phyloP scores from a whole-genome alignment of 2,113 vertebrate species.

The Megaleporinus macrocephalus region DNA sequence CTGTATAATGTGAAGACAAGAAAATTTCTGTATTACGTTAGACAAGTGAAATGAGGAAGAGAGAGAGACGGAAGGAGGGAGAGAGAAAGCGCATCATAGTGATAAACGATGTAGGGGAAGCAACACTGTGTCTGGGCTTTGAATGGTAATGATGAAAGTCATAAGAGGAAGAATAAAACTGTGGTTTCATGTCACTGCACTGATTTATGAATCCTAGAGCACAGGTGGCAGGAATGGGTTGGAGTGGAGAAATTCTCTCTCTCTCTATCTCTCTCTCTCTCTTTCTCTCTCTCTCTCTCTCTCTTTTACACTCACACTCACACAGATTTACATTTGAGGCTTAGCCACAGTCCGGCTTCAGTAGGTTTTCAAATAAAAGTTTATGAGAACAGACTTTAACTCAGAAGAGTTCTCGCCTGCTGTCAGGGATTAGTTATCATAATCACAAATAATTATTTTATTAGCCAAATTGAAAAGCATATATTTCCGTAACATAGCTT shows the following conservation, averaged over 20 bases:
- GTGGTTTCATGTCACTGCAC: conserved; percentile 55
- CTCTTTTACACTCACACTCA: conserved; percentile 1
- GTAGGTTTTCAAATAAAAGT: conserved; percentile 48
- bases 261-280: conserved; percentile 20
- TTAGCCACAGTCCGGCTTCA: conserved; percentile 13
- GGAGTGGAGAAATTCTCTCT: conserved; percentile 11
- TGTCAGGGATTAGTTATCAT: conserved; percentile 43
- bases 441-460: conserved; percentile 50
- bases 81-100: conserved; percentile 23
- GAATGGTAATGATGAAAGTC: conserved; percentile 63
- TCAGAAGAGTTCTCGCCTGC: conserved; percentile 40
- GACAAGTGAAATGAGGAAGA: conserved; percentile 24
- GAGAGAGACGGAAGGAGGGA: conserved; percentile 3
- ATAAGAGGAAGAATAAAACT: conserved; percentile 57
- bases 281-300: conserved; percentile 25
- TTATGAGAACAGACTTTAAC: conserved; percentile 35
- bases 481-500: background rate
- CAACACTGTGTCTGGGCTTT: conserved; percentile 50
- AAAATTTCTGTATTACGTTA: conserved; percentile 30
- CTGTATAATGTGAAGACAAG: conserved; percentile 12
- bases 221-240: conserved; percentile 40
- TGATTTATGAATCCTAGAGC: conserved; percentile 56
- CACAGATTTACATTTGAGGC: conserved; percentile 37
- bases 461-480: background rate
- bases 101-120: conserved; percentile 55